Evolutionary conservation across 92 coral and sea anemone species (phyloP).

Genomic region (Bergia puertoricense): DNA sequence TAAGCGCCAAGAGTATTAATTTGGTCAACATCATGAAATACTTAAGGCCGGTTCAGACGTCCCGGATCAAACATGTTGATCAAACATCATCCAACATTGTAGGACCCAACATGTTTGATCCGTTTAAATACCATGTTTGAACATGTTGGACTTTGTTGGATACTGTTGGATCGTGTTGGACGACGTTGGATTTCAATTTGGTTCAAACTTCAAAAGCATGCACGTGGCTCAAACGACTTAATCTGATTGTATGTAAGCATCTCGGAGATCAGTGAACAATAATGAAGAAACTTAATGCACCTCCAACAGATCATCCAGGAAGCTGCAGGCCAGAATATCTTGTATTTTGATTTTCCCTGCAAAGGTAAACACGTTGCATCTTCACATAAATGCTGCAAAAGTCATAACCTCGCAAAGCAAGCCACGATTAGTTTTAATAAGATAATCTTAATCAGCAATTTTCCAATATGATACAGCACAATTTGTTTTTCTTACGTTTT

Average conservation of each 20-base stretch:
- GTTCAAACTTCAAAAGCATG: background rate
- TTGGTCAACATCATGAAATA: too few relatives aligned
- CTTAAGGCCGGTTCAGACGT: too few relatives aligned
- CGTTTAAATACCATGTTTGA: too few relatives aligned
- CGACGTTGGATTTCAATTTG: too few relatives aligned
- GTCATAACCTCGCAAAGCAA: background rate
- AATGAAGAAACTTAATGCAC: constrained; percentile 31
- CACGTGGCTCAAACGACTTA: background rate
- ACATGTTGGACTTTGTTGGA: too few relatives aligned
- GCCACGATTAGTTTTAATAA: background rate
- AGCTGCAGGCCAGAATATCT: constrained; percentile 98
- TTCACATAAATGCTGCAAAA: background rate
- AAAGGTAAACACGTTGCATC: background rate
- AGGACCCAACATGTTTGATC: too few relatives aligned
- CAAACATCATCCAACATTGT: too few relatives aligned
- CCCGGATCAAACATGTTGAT: too few relatives aligned
- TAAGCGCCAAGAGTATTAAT: too few relatives aligned
- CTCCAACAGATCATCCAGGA: constrained; percentile 96
- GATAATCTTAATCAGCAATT: background rate
- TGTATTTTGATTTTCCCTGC: constrained; percentile 96
- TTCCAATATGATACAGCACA: too few relatives aligned
- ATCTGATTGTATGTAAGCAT: background rate
- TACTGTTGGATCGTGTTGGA: too few relatives aligned
- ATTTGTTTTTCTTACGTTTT: too few relatives aligned
- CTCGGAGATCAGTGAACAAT: background rate